Base-by-base conservation (phyloP, 2,113 vertebrate genomes). In the Corythornis vintsioides region DNA sequence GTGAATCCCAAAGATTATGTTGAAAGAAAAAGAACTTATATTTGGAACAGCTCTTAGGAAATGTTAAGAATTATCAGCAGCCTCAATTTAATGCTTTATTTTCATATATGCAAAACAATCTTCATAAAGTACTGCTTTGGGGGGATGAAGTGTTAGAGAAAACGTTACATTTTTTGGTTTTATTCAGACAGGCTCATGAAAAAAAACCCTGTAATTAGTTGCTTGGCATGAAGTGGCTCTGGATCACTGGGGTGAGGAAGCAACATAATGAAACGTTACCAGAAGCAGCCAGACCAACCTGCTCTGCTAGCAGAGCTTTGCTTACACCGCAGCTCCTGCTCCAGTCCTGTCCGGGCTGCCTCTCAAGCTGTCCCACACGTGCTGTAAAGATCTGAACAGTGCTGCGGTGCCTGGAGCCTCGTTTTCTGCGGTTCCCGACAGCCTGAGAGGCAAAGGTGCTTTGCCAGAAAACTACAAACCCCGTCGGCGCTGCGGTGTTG, bases 201-300 rank as follows among this genome's bases (percentile, higher is more conserved):
- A 86, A 91, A 86, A 90, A 83, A 28, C 0, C 80, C 86, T 75
- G 47, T 86, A 95, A 96, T 96, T 94, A 95, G 67, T 56, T 77
- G 64, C 52, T 80, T 64, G 40, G 87, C 84, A 74, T n/a, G 40
- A 90, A 87, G 42, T 55, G 19, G 43, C 50, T 86, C 61, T 82
- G 78, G 74, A 92, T 88, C 38, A 47, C 50, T 86, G 57, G 56
- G 79, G 89, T 38, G 67, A 94, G 90, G 95, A 89, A 92, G 87
- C 60, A 91, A 86, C 65, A 86, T 94, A 92, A 96, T 93, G 82
- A 92, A 92, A 88, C 2, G 57, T 57, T 92, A 48, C 26, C 60
- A 64, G 67, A 91, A 74, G 56, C 80, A 96, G 83, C 91, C 87
- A 95, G 93, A 92, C 53, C 61, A 92, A 93, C 95, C 94, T 90